Base-by-base conservation (phyloP, 1,140 invertebrate species). In the Bemisia tabaci region DNA sequence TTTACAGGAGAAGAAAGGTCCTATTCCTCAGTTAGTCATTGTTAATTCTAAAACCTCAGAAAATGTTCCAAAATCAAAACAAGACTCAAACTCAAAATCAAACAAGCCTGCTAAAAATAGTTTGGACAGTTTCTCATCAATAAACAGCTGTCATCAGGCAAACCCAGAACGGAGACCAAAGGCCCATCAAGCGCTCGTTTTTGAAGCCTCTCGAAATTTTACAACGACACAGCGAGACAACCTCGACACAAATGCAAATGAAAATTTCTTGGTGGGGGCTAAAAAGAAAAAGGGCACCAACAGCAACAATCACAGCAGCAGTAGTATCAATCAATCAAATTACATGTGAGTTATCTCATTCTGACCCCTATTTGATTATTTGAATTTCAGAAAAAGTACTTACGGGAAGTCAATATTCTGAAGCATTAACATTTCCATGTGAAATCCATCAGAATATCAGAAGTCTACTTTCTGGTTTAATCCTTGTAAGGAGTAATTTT, bases 281-380 rank as follows among this genome's bases (percentile, higher is more conserved):
- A 80, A 65, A 69, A 71, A 1, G 74, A 68, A 24, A 74, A 70
- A 65, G 22, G 26, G 12, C 12, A 9, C 33, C 33, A 48, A 48
- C 33, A 48, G 33, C 33, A 48, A 48, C 17, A 48, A 48, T 17
- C 5, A 48, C 33, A 48, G 17, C 17, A 48, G 33, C 17, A 9
- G 33, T 48, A 48, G 17, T 48, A 9, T 48, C 5, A 48, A 48
- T 48, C 5, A 48, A 5, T 17, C 33, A 48, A 48, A 48, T 48
- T 48, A 48, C 33, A 48, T 48, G 33, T 48, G 17, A 48, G 33
- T 48, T 5, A 48, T 48, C 33, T 48, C n/a, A 48, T 48, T 48
- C 33, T 48, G 17, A 48, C 33, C n/a, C n/a, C n/a, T n/a, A n/a
- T n/a, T n/a, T n/a, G n/a, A n/a, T n/a, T n/a, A n/a, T n/a, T n/a